phyloP scores from a whole-genome alignment of 2,888 invertebrate genomes.

The Athetis lepigone region DNA sequence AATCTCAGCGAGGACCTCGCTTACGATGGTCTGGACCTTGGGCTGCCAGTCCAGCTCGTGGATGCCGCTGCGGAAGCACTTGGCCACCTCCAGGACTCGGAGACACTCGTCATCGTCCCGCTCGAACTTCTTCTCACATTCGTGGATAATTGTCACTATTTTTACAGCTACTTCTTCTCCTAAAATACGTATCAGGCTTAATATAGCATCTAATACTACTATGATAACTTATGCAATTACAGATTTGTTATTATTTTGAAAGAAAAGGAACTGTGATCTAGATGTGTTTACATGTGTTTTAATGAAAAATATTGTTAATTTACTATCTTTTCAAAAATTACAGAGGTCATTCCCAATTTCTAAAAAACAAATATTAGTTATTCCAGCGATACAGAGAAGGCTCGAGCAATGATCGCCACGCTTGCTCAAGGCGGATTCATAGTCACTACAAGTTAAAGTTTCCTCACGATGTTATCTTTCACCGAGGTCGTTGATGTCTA shows the following conservation, averaged over 20 bases:
- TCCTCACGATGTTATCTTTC: too few species aligned
- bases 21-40: slow-evolving; percentile 73
- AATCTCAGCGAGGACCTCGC: slow-evolving; percentile 77
- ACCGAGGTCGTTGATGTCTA: too few species aligned
- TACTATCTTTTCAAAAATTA: too few species aligned
- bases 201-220: neutral
- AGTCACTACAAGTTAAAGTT: too few species aligned
- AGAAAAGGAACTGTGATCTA: neutral
- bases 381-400: too few species aligned
- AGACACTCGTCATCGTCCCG: slow-evolving; percentile 72
- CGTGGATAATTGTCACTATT: slow-evolving; percentile 73
- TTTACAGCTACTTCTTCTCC: slow-evolving; percentile 72
- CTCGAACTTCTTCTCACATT: slow-evolving; percentile 72
- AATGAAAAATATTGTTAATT: too few species aligned
- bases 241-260: neutral
- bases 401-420: too few species aligned
- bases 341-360: too few species aligned
- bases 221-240: neutral
- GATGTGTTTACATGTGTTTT: too few species aligned
- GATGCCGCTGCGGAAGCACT: slow-evolving; percentile 78
- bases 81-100: slow-evolving; percentile 77
- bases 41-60: slow-evolving; percentile 79
- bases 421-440: too few species aligned
- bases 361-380: too few species aligned
- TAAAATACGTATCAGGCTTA: slow-evolving; percentile 62